Evolutionary conservation across 2,797 vertebrate genomes (phyloP).

Genomic region (Siniperca undulata): DNA sequence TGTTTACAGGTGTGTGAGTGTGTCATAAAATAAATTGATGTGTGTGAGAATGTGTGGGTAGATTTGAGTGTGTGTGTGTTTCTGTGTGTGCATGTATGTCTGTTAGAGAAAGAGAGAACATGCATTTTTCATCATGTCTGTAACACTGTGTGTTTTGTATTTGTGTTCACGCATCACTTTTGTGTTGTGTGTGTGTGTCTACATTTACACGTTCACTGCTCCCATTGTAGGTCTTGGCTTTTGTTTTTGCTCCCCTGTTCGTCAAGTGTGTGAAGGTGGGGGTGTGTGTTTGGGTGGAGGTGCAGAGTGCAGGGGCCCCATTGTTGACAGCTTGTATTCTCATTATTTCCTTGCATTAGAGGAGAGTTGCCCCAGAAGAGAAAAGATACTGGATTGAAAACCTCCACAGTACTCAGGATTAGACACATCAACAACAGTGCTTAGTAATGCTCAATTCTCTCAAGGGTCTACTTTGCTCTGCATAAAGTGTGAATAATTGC

Average conservation of each 20-base stretch:
- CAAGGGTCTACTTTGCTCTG: constrained; percentile 59
- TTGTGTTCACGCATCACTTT: neutral
- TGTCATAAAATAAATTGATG: constrained; percentile 16
- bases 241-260: constrained; percentile 59
- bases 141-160: constrained; percentile 15
- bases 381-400: constrained; percentile 53
- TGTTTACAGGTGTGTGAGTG: constrained; percentile 17
- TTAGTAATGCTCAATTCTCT: constrained; percentile 61
- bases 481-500: constrained; percentile 72
- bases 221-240: constrained; percentile 48
- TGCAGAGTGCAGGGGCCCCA: constrained; percentile 46
- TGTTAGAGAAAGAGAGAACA: constrained; percentile 23
- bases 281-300: constrained; percentile 20
- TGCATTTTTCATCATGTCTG: constrained; percentile 56
- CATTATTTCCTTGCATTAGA: constrained; percentile 60
- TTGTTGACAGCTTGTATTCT: constrained; percentile 66
- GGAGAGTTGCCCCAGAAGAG: constrained; percentile 55
- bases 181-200: constrained; percentile 14
- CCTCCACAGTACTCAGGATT: constrained; percentile 55
- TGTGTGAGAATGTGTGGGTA: neutral
- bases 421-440: constrained; percentile 59
- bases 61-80: neutral
- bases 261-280: constrained; percentile 57
- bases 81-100: constrained; percentile 8
- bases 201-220: constrained; percentile 7